These are phyloP conservation scores for Balearica regulorum DNA, from an alignment of 2,797 vertebrate genomes.

Conservation along the genomic window DNA sequence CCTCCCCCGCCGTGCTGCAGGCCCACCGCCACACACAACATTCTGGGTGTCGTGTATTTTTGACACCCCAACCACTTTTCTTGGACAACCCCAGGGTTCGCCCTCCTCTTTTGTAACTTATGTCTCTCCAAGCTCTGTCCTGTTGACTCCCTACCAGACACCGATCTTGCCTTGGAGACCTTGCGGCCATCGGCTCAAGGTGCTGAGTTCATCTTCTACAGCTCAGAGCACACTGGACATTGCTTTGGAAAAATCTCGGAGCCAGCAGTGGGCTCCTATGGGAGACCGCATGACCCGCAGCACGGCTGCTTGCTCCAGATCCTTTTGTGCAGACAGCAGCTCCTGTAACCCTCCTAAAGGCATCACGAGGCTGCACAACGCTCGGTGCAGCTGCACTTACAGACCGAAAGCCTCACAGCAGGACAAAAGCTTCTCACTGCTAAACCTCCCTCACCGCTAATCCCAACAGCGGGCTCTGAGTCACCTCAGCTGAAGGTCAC, in stretches of 20 bases:
- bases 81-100: not conserved
- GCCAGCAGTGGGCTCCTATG: not conserved
- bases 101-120: not conserved
- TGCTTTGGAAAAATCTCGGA: not conserved
- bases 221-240: not conserved
- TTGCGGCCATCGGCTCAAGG: not conserved
- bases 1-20: not conserved
- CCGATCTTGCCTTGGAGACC: not conserved
- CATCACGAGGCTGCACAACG: conserved; percentile 15
- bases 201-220: not conserved
- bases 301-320: not conserved
- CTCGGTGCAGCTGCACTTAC: not conserved
- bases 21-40: not conserved
- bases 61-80: not conserved
- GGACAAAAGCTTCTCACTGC: conserved; percentile 26
- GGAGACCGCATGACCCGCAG: not conserved
- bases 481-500: conserved; percentile 45
- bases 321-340: conserved; percentile 35
- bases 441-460: conserved; percentile 29
- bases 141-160: not conserved
- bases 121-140: not conserved
- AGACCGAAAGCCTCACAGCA: conserved; percentile 12
- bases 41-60: not conserved
- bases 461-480: not conserved
- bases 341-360: not conserved